phyloP scores from a whole-genome alignment of 2,888 invertebrate species.

The Hedya salicella region DNA sequence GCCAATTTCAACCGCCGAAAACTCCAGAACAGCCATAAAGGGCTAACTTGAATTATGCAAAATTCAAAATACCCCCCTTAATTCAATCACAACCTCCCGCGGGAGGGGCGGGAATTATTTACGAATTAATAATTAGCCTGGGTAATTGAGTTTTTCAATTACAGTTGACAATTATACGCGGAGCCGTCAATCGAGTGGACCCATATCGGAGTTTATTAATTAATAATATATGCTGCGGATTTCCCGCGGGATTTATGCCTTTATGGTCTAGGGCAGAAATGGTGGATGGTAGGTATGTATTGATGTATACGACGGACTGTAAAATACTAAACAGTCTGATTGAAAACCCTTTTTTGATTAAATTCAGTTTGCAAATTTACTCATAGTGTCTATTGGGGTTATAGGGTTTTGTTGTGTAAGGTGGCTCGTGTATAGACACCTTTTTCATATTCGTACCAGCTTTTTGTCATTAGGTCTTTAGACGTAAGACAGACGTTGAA shows the following conservation, averaged over 20 bases:
- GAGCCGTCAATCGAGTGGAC: constrained; percentile 31
- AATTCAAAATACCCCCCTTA: constrained; percentile 83
- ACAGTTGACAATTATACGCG: constrained; percentile 80
- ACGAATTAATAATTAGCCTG: constrained; percentile 85
- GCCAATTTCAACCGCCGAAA: constrained; percentile 43
- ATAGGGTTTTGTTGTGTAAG: too few species aligned
- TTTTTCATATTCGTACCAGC: too few species aligned
- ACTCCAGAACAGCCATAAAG: constrained; percentile 65
- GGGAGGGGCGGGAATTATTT: constrained; percentile 78
- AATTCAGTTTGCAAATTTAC: too few species aligned
- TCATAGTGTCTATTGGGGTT: too few species aligned
- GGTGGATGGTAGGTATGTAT: constrained; percentile 9
- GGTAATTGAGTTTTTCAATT: constrained; percentile 84
- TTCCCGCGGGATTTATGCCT: constrained; percentile 23
- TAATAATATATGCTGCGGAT: constrained; percentile 27
- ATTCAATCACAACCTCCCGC: constrained; percentile 79
- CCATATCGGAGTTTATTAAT: constrained; percentile 48
- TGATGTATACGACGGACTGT: constrained; percentile 11
- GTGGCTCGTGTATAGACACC: too few species aligned
- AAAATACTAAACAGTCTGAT: background rate
- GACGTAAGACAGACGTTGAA: too few species aligned
- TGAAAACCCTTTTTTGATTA: too few species aligned
- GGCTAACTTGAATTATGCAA: constrained; percentile 83
- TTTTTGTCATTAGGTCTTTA: too few species aligned
- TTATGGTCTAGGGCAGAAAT: constrained; percentile 27